These are phyloP conservation scores for Ptychochromis oligacanthus DNA, from an alignment of 2,113 vertebrate genomes.

Conservation along the genomic window DNA sequence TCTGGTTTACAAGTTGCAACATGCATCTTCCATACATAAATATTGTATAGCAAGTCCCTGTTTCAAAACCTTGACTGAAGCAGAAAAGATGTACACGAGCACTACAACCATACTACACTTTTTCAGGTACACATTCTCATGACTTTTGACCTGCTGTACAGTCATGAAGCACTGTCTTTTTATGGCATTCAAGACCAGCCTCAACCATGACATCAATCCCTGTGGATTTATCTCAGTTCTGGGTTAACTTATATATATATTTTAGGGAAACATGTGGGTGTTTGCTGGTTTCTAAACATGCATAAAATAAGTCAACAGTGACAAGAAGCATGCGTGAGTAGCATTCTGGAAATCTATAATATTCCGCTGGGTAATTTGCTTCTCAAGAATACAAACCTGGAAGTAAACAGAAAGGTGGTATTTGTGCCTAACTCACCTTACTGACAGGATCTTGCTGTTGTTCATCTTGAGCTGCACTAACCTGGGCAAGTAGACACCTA, in stretches of 20 bases:
- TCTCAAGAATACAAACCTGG: neutral
- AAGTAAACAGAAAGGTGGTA: neutral
- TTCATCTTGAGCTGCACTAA: slow-evolving; percentile 91
- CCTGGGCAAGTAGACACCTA: slow-evolving; percentile 89
- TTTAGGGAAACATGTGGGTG: neutral
- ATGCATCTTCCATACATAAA: slow-evolving; percentile 20
- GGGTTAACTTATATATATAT: slow-evolving; percentile 26
- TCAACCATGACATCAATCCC: slow-evolving; percentile 13
- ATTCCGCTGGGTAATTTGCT: neutral
- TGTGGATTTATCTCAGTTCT: neutral
- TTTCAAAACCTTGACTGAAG: slow-evolving; percentile 18
- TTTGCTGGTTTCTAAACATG: slow-evolving; percentile 8
- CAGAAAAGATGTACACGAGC: slow-evolving; percentile 33
- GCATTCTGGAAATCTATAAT: neutral
- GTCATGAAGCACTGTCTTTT: neutral
- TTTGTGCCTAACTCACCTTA: slow-evolving; percentile 81
- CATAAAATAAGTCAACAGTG: slow-evolving; percentile 1
- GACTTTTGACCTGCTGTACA: neutral
- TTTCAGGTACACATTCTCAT: neutral
- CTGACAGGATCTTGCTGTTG: slow-evolving; percentile 87
- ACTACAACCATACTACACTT: neutral
- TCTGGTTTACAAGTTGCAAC: slow-evolving; percentile 44
- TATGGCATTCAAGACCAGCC: neutral
- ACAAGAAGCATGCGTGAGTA: neutral
- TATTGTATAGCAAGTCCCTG: slow-evolving; percentile 3